These are phyloP conservation scores for Hepsetus odoe DNA, from an alignment of 2,113 vertebrate genomes.

Conservation along the genomic window DNA sequence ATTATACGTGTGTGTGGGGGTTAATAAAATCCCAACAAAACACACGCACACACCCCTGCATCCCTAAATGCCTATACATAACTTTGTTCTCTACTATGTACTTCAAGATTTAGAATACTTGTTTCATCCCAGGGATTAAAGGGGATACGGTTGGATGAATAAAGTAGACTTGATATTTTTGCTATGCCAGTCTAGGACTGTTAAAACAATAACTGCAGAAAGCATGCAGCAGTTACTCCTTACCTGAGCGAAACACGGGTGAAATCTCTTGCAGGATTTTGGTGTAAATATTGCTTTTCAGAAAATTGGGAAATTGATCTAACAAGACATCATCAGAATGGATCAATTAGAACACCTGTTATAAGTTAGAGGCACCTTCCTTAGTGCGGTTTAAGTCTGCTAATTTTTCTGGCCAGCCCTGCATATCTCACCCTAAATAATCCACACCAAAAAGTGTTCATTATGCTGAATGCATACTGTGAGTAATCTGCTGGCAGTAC, in stretches of 20 bases:
- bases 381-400: not conserved
- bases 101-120: not conserved
- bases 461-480: conserved; percentile 10
- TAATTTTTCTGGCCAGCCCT: not conserved
- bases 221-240: no score
- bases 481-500: not conserved
- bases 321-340: not conserved
- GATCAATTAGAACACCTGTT: not conserved
- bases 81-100: no score
- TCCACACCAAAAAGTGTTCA: conserved; percentile 11
- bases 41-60: not conserved
- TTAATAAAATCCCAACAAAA: no score
- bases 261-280: not conserved
- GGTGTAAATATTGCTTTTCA: not conserved
- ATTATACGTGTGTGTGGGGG: not conserved
- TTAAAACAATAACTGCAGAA: not conserved
- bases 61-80: no score
- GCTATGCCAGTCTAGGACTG: not conserved
- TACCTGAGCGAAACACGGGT: not conserved
- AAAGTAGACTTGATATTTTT: not conserved
- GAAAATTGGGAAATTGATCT: not conserved
- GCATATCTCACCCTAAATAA: not conserved
- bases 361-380: not conserved
- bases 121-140: not conserved
- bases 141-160: no score